Conservation (phyloP, 2,113 vertebrate genomes). For the Tachysurus vachellii region DNA sequence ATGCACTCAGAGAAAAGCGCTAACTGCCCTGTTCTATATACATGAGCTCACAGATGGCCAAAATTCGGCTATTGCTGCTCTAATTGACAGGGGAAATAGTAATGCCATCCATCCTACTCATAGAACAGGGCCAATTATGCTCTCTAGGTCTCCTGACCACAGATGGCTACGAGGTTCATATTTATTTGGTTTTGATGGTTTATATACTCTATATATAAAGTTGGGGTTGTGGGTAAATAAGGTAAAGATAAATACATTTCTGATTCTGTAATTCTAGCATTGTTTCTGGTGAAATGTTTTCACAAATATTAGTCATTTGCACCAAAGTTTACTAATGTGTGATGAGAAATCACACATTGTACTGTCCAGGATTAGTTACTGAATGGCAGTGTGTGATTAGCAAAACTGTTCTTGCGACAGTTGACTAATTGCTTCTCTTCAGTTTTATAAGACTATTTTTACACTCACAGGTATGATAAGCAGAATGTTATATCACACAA, state of each 20-base stretch:
- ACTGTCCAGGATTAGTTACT: constrained; percentile 26
- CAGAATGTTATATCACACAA: constrained; percentile 8
- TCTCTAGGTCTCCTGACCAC: constrained; percentile 17
- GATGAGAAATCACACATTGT: background rate
- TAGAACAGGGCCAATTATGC: constrained; percentile 15
- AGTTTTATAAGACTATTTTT: constrained; percentile 14
- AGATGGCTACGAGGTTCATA: background rate
- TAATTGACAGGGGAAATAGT: constrained; percentile 32
- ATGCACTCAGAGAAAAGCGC: background rate
- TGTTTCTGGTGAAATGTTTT: background rate
- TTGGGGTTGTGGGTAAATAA: background rate
- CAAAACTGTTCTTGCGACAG: constrained; percentile 4
- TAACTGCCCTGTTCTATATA: constrained; percentile 14
- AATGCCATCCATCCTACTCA: constrained; percentile 28
- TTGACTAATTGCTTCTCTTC: constrained; percentile 1
- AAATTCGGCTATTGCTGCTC: constrained; percentile 4
- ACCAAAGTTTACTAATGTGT: background rate
- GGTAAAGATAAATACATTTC: background rate
- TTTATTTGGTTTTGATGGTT: constrained; percentile 7
- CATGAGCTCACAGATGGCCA: constrained; percentile 24
- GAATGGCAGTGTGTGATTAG: constrained; percentile 9
- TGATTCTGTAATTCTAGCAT: background rate
- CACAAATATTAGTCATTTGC: background rate
- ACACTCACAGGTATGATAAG: constrained; percentile 10
- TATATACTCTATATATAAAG: background rate